Conservation (phyloP, 2,888 invertebrate species). For the Dione vanillae region DNA sequence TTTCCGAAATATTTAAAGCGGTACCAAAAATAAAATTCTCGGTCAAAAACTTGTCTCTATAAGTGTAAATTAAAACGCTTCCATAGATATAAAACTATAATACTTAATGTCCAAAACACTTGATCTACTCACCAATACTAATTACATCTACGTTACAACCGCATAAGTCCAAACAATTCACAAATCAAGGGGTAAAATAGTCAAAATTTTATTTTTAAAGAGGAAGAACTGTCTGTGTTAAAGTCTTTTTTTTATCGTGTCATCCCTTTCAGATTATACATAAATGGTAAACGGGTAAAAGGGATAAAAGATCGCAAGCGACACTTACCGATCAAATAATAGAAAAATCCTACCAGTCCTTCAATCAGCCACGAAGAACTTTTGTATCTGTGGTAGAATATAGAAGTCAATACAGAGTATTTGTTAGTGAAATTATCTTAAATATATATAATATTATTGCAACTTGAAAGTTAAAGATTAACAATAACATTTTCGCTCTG, state of each 20-base stretch:
- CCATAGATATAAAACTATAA: too few relatives aligned
- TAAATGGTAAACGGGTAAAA: background rate
- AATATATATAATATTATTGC: constrained; percentile 1
- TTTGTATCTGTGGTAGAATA: constrained; percentile 1
- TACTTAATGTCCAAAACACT: too few relatives aligned
- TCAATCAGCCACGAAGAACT: background rate
- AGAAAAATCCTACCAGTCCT: background rate
- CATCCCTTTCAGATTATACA: background rate
- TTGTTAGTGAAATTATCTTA: background rate
- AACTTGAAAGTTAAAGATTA: constrained; percentile 21
- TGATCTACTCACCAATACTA: constrained; percentile 10
- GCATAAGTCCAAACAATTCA: background rate
- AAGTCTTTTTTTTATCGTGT: background rate
- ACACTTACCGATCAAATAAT: background rate
- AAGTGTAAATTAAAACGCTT: too few relatives aligned
- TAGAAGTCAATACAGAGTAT: background rate
- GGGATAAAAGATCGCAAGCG: background rate
- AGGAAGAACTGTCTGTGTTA: background rate
- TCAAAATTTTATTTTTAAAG: background rate
- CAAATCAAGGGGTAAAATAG: background rate
- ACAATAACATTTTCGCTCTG: constrained; percentile 7
- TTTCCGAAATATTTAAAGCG: too few relatives aligned
- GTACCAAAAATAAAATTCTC: too few relatives aligned
- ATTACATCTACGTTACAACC: constrained; percentile 4
- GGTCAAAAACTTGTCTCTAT: too few relatives aligned